Conservation (phyloP, 2,888 invertebrate species). For the Heliconius cydno region DNA sequence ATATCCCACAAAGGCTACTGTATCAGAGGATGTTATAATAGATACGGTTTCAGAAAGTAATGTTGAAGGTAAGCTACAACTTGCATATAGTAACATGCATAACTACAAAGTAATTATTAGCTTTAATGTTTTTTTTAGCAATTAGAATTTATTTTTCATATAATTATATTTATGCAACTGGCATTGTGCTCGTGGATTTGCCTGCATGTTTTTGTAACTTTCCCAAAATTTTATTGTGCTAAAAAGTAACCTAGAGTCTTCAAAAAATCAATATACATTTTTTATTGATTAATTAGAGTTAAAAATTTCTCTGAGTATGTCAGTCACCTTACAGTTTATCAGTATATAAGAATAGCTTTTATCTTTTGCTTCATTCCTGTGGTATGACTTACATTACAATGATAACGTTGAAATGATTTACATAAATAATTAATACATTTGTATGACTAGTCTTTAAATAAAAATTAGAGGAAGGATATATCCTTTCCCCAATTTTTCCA, state of each 20-base stretch:
- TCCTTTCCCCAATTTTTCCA: too few relatives aligned
- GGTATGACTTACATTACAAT: background rate
- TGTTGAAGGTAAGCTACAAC: slow-evolving; percentile 65
- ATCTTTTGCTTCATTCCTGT: background rate
- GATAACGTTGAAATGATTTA: background rate
- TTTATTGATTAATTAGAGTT: background rate
- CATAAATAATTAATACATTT: too few relatives aligned
- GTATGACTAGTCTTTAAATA: too few relatives aligned
- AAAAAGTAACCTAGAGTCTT: background rate
- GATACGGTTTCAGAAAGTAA: slow-evolving; percentile 71
- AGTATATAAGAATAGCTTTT: background rate
- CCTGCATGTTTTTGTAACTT: background rate
- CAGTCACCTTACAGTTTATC: background rate
- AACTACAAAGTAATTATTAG: background rate
- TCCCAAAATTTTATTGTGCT: background rate
- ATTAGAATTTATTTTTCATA: background rate
- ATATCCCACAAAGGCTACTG: slow-evolving; percentile 63
- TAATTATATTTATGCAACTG: background rate
- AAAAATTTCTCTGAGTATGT: background rate
- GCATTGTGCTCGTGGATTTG: background rate
- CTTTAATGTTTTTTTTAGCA: background rate
- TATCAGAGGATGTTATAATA: slow-evolving; percentile 60
- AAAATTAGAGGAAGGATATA: too few relatives aligned
- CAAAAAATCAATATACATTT: background rate
- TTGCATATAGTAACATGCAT: background rate